Evolutionary conservation across 2,113 vertebrate genomes (phyloP), one percentile per base, ranked within the genome.

Genomic region (Acanthochromis polyacanthus): DNA sequence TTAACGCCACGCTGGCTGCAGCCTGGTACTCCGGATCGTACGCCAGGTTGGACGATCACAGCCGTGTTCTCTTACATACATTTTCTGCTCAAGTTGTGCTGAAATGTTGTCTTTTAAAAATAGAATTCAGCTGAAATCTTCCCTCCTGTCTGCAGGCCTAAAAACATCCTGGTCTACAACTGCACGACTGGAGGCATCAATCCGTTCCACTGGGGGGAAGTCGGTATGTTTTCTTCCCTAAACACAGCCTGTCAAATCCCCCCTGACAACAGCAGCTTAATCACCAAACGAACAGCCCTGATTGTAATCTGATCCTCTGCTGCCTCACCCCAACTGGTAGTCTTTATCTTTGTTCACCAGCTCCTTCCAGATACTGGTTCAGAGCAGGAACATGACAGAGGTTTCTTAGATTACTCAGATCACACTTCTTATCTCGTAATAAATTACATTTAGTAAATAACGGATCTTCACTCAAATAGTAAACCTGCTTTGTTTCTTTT

Each of bases 161-260:
- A 91, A 88, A 97, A 95, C 89, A 91, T 99, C 60, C 92, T 97
- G 88, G 96, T 99, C 45, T 99, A 99, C 93, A 99, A 99, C 81
- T 99, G 98, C 89, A 99, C 98, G 5, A 99, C 98, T 5, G 97
- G 98, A 30, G 96, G 96, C 58, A 97, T 97, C 90, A 99, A 99
- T 93, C 98, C 98, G 45, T 99, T 99, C 88, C 96, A 93, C 92
- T 99, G 98, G 98, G 97, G 98, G 52, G 97, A 99, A 98, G 96
- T 99, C 80, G 98, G 98, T 99, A 99, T 90, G 98, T 50, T 46
- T 25, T 76, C 46, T 69, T 43, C 1, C 19, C 23, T 69, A 12
- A 80, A 62, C 32, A 50, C 12, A 59, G 65, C 17, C 50, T 61
- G 11, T 62, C 5, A 38, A 84, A 40, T 7, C 43, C 45, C 38